Evolutionary conservation across 2,797 vertebrate genomes (phyloP).

Genomic region (Acestrorhynchus altus): DNA sequence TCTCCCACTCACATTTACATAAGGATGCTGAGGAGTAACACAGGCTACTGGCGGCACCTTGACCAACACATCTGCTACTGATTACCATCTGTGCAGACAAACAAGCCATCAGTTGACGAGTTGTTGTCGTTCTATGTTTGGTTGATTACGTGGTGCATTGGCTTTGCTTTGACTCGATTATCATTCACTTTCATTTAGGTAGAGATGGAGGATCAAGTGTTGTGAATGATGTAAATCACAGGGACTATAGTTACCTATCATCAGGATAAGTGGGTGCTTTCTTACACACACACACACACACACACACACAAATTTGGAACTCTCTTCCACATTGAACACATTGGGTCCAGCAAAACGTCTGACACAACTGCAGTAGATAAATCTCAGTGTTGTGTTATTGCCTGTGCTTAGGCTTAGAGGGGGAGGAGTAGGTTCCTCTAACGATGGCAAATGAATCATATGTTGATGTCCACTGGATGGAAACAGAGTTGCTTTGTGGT

Average conservation of each 20-base stretch:
- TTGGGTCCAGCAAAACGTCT: background rate
- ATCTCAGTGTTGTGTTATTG: constrained; percentile 5
- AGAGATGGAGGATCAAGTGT: background rate
- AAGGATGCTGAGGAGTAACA: constrained; percentile 40
- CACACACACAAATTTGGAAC: background rate
- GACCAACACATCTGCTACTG: constrained; percentile 48
- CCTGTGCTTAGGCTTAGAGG: constrained; percentile 6
- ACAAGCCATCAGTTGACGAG: constrained; percentile 29
- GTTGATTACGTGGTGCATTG: background rate
- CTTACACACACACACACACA: background rate
- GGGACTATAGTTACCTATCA: background rate
- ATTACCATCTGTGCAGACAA: constrained; percentile 30
- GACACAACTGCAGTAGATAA: background rate
- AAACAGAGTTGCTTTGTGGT: constrained; percentile 31
- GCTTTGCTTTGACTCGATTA: background rate
- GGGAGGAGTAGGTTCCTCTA: background rate
- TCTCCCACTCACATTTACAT: constrained; percentile 33
- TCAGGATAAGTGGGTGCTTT: background rate
- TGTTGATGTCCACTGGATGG: constrained; percentile 59
- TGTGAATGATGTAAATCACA: background rate
- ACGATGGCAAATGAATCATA: constrained; percentile 68
- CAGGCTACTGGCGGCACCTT: constrained; percentile 31
- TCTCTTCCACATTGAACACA: background rate
- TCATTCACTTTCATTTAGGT: background rate
- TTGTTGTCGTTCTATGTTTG: constrained; percentile 26